phyloP scores from a whole-genome alignment of 1,140 invertebrate species.

The Lithobius niger region DNA sequence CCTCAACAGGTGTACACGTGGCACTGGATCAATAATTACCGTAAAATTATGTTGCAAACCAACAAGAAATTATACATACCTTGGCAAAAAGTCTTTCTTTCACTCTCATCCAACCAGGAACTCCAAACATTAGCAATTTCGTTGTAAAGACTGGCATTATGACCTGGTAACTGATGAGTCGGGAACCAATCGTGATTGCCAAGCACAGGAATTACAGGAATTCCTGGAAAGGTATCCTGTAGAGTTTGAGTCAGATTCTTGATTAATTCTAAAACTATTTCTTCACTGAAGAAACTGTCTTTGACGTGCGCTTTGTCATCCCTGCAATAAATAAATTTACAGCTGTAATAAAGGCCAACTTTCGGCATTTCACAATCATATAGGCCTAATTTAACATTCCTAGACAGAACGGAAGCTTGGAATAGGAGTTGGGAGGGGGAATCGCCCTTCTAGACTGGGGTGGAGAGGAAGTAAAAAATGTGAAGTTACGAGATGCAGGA shows the following conservation, averaged over 20 bases:
- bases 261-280: slow-evolving; percentile 11
- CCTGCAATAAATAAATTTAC: not conserved
- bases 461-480: no score
- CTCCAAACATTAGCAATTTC: slow-evolving; percentile 57
- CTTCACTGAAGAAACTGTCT: slow-evolving; percentile 4
- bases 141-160: slow-evolving; percentile 27
- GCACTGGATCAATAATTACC: not conserved
- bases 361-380: no score
- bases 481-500: no score
- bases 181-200: slow-evolving; percentile 35
- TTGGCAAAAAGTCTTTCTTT: slow-evolving; percentile 52
- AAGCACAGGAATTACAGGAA: slow-evolving; percentile 29
- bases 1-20: no score
- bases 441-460: no score
- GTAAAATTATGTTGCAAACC: slow-evolving; percentile 2
- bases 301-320: slow-evolving; percentile 10
- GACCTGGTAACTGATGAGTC: not conserved
- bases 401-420: no score
- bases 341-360: not conserved
- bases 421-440: no score
- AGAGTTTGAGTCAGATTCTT: slow-evolving; percentile 28
- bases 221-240: slow-evolving; percentile 24
- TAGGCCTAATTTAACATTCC: no score
- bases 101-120: slow-evolving; percentile 61
- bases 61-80: slow-evolving; percentile 37